Percentiles rank a stretch among this genome's conserved stretches.
Evolutionary conservation across 2,888 invertebrate species (phyloP).

Genomic region (Noctua janthe): DNA sequence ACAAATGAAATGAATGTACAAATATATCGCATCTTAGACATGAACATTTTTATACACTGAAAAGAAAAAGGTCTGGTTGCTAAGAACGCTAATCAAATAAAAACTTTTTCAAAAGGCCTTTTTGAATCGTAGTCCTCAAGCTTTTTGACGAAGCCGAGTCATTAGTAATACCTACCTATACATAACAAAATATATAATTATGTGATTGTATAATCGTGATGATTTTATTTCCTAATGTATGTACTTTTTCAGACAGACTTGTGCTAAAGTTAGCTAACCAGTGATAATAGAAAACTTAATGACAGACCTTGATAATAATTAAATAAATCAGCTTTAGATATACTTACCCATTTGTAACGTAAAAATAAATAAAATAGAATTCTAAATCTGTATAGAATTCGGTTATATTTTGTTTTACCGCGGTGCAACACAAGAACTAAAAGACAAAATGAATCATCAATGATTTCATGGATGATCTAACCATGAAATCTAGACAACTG

Average conservation of each 20-base stretch:
- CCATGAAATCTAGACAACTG: background rate
- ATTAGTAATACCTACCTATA: constrained; percentile 65
- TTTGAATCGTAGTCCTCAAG: constrained; percentile 50
- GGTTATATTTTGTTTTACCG: constrained; percentile 21
- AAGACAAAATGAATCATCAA: no score
- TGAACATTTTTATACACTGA: constrained; percentile 18
- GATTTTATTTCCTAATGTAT: constrained; percentile 60
- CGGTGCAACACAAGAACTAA: background rate
- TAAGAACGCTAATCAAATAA: constrained; percentile 3
- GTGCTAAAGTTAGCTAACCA: constrained; percentile 39
- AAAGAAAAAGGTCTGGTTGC: background rate
- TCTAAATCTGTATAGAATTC: constrained; percentile 12
- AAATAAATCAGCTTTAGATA: constrained; percentile 36
- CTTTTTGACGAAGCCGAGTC: constrained; percentile 67
- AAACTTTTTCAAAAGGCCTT: constrained; percentile 12
- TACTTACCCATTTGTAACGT: constrained; percentile 11
- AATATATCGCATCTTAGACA: constrained; percentile 52
- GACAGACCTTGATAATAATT: constrained; percentile 29
- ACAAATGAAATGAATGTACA: constrained; percentile 60
- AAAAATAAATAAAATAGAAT: constrained; percentile 11
- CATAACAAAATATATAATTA: constrained; percentile 58
- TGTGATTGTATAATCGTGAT: constrained; percentile 63
- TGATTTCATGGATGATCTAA: background rate
- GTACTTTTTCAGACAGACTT: constrained; percentile 53
- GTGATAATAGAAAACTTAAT: constrained; percentile 40